Conservation (phyloP, 2,113 vertebrate species). For the Nothocercus julius region DNA sequence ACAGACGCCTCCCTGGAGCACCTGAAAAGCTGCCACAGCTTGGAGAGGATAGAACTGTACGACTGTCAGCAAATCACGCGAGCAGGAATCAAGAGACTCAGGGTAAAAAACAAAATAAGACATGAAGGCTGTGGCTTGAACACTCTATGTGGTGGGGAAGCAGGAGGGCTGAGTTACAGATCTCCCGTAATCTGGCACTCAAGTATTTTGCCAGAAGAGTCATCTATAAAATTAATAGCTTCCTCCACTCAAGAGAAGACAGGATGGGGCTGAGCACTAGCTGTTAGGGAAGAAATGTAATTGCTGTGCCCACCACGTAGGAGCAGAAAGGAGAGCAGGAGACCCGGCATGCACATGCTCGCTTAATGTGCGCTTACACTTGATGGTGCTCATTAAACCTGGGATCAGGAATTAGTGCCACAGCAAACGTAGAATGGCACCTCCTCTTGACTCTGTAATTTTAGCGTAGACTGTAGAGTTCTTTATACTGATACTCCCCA, state of each 20-base stretch:
- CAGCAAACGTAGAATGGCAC: fast-evolving
- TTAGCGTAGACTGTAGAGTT: fast-evolving
- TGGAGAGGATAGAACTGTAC: slow-evolving; percentile 97
- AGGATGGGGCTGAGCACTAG: background rate
- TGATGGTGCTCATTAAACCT: fast-evolving
- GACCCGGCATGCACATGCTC: fast-evolving
- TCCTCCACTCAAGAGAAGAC: fast-evolving
- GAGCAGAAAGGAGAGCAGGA: background rate
- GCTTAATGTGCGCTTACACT: fast-evolving
- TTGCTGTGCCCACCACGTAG: fast-evolving
- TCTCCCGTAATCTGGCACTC: background rate
- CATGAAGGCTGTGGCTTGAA: background rate
- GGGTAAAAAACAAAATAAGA: slow-evolving; percentile 79
- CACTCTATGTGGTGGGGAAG: fast-evolving
- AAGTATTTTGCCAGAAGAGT: background rate
- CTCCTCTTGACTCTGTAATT: fast-evolving
- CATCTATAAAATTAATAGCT: fast-evolving
- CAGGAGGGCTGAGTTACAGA: background rate
- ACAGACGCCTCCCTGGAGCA: slow-evolving; percentile 97
- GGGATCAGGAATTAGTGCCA: background rate
- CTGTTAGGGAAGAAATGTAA: background rate
- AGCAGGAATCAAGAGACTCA: slow-evolving; percentile 97
- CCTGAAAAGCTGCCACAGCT: slow-evolving; percentile 96
- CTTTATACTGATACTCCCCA: fast-evolving
- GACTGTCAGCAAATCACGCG: slow-evolving; percentile 98